Conservation (phyloP, 1,140 invertebrate genomes). For the Drosophila orena region DNA sequence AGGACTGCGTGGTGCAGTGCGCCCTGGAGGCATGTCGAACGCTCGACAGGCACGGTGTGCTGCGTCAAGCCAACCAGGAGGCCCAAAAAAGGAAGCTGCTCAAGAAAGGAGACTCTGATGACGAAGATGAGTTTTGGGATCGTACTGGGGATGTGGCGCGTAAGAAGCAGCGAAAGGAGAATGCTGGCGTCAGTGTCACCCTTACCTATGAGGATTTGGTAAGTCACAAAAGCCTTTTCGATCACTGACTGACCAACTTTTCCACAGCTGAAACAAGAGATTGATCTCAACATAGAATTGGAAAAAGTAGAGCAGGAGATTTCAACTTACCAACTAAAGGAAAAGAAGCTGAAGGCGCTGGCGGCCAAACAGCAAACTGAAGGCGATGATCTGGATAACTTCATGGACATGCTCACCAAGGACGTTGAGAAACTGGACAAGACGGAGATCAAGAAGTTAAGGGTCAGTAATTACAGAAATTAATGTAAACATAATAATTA, state of each 20-base stretch:
- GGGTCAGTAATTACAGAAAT: constrained; percentile 68
- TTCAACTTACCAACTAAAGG: constrained; percentile 84
- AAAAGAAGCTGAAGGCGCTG: constrained; percentile 85
- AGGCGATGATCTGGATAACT: constrained; percentile 89
- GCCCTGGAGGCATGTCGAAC: constrained; percentile 97
- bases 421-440: constrained; percentile 85
- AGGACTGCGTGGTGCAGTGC: constrained; percentile 96
- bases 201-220: constrained; percentile 93
- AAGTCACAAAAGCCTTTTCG: neutral
- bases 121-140: constrained; percentile 97
- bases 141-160: constrained; percentile 96
- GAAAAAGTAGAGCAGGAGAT: constrained; percentile 87
- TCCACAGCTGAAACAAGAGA: constrained; percentile 89
- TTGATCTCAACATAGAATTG: constrained; percentile 87
- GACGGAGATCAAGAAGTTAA: constrained; percentile 85
- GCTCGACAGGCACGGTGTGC: constrained; percentile 92
- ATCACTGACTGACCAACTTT: constrained; percentile 7
- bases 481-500: neutral
- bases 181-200: constrained; percentile 86
- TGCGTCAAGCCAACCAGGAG: constrained; percentile 90
- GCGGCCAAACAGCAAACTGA: constrained; percentile 72
- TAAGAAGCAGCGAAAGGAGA: constrained; percentile 90
- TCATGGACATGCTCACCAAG: constrained; percentile 88
- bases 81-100: constrained; percentile 88
- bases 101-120: constrained; percentile 92